Conservation (phyloP, 2,797 vertebrate species). For the Xenops minutus region DNA sequence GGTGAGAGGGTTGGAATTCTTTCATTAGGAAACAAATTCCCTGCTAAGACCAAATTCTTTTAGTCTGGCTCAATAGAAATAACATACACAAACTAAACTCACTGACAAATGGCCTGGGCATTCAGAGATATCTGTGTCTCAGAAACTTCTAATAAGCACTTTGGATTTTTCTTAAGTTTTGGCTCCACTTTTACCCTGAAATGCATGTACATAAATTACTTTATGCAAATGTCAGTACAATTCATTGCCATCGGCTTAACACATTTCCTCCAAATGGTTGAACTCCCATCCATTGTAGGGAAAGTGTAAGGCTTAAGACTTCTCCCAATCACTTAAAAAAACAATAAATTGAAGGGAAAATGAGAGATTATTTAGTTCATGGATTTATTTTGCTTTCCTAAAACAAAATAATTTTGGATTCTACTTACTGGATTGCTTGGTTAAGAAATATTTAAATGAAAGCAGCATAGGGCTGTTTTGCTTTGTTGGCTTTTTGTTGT, state of each 20-base stretch:
- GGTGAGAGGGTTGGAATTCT: not conserved
- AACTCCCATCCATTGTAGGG: not conserved
- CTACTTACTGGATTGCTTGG: conserved; percentile 20
- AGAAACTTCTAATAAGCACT: not conserved
- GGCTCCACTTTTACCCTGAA: not conserved
- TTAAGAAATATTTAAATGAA: conserved; percentile 46
- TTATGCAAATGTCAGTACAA: conserved; percentile 12
- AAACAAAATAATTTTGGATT: conserved; percentile 40
- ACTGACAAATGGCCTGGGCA: not conserved
- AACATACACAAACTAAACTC: not conserved
- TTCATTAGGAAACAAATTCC: not conserved
- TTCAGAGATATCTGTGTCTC: not conserved
- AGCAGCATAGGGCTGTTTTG: not conserved
- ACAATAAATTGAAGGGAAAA: not conserved
- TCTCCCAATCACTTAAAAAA: not conserved
- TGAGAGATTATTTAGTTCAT: not conserved
- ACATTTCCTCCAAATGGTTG: not conserved
- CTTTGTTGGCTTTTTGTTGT: conserved; percentile 8
- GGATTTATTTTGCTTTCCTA: conserved; percentile 34
- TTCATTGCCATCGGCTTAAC: not conserved
- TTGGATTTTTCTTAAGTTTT: not conserved
- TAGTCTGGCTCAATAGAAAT: not conserved
- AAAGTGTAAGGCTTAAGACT: not conserved
- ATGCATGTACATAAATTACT: not conserved
- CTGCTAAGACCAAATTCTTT: not conserved